Evolutionary conservation across 1,140 invertebrate genomes (phyloP), one percentile per base, ranked within the genome.

Genomic region (Pseudoatta argentina): DNA sequence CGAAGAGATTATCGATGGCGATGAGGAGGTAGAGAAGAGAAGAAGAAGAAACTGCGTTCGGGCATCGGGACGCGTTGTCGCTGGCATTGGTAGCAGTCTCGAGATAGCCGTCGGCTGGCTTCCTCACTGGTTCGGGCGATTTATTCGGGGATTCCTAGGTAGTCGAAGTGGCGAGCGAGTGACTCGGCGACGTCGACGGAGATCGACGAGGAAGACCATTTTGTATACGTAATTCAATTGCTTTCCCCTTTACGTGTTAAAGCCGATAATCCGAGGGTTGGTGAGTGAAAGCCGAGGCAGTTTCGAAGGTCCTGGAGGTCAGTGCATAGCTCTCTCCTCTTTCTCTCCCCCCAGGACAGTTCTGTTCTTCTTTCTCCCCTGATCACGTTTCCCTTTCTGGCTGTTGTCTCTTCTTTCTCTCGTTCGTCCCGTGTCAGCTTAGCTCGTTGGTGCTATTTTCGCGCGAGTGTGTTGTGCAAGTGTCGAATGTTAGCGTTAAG

Each of bases 1-100:
- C 51, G 77, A 86, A 21, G 51, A 86, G 24, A 55, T 21, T 61
- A 57, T 71, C 55, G 67, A 86, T 51, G 69, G 14, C 55, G 78
- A 79, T 57, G 57, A 61, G 34, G 87, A 88, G 69, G 88, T 72
- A 57, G 88, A 89, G 79, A 83, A 75, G 63, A 85, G 86, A 89
- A 85, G 88, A 64, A 64, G 78, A 34, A 85, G 86, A 71, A 88
- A 77, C 71, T 63, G 66, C 34, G 87, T 63, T 92, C 89, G 89
- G 93, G 92, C 93, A 92, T 94, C 92, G 93, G 92, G 93, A 94
- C 92, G 93, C 90, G 88, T 94, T 91, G 89, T 90, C 81, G 91
- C 94, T 95, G 94, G 94, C 94, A 94, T 94, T 95, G 93, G 94
- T 93, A 94, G 93, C 94, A 95, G 95, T 95, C 95, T 95, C 94